These are phyloP conservation scores for Eilema depressum DNA, from an alignment of 2,888 invertebrate genomes.

Conservation along the genomic window DNA sequence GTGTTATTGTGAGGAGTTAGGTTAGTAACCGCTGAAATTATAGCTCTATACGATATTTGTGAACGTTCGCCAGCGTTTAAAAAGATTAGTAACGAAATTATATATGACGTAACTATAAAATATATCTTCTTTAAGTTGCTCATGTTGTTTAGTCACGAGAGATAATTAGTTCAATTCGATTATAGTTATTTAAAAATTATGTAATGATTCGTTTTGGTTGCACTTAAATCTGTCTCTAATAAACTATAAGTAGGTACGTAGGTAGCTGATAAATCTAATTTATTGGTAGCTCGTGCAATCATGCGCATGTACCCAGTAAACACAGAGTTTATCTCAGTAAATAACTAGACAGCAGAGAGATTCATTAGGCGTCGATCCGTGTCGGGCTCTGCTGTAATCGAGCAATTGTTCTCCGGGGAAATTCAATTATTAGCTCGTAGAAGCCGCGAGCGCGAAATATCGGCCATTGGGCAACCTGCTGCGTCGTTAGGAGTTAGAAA, in stretches of 20 bases:
- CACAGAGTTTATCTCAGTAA: constrained; percentile 84
- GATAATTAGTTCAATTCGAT: neutral
- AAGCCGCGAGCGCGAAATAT: constrained; percentile 72
- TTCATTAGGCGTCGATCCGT: constrained; percentile 86
- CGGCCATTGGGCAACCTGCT: constrained; percentile 76
- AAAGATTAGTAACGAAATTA: constrained; percentile 23
- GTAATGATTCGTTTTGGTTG: constrained; percentile 25
- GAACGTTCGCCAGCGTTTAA: constrained; percentile 23
- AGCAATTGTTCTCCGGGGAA: constrained; percentile 85
- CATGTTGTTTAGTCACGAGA: neutral
- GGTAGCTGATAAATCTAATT: constrained; percentile 78
- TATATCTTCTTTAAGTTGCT: neutral
- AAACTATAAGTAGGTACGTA: constrained; percentile 54
- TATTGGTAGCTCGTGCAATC: constrained; percentile 85
- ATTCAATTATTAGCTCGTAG: constrained; percentile 81
- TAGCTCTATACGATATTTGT: constrained; percentile 29
- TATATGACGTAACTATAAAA: constrained; percentile 4
- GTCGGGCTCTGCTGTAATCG: constrained; percentile 82
- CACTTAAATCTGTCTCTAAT: constrained; percentile 42
- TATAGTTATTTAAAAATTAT: constrained; percentile 5
- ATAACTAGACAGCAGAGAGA: constrained; percentile 84
- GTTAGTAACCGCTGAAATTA: constrained; percentile 40
- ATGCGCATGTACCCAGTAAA: constrained; percentile 84
- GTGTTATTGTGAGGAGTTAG: constrained; percentile 49
- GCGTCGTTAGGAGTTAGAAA: constrained; percentile 78